A percentile compares a stretch with the other conserved stretches of the same genome.
Conservation (phyloP, 1,140 invertebrate species). For the Cotesia typhae region DNA sequence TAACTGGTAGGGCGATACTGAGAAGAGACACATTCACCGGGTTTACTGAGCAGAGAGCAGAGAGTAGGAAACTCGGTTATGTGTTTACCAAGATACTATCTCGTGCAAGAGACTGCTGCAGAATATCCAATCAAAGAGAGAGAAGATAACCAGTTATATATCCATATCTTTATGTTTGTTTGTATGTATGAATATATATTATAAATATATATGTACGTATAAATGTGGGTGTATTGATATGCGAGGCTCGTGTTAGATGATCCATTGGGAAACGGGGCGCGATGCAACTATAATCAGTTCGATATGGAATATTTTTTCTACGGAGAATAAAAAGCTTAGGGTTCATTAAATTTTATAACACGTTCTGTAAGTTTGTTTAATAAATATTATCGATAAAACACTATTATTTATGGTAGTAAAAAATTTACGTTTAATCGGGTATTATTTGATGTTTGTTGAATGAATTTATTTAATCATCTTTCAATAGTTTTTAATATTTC, state of each 20-base stretch:
- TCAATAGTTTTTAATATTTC: too few relatives aligned
- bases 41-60: not conserved
- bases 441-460: too few relatives aligned
- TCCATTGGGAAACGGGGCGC: slow-evolving; percentile 17
- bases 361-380: not conserved
- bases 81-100: slow-evolving; percentile 15
- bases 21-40: too few relatives aligned
- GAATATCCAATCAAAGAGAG: slow-evolving; percentile 11
- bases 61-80: slow-evolving; percentile 2
- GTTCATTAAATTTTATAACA: too few relatives aligned
- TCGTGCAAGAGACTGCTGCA: not conserved
- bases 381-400: slow-evolving; percentile 8
- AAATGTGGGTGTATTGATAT: slow-evolving; percentile 3
- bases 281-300: slow-evolving; percentile 17
- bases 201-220: too few relatives aligned
- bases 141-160: not conserved
- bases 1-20: too few relatives aligned
- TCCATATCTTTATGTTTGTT: too few relatives aligned
- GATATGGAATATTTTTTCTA: slow-evolving; percentile 2
- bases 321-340: not conserved
- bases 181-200: too few relatives aligned
- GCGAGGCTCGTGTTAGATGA: slow-evolving; percentile 1
- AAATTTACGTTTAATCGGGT: too few relatives aligned
- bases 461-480: too few relatives aligned
- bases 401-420: too few relatives aligned